Evolutionary conservation across 2,888 invertebrate genomes (phyloP).

Genomic region (Sinodicranocentrus sp.): DNA sequence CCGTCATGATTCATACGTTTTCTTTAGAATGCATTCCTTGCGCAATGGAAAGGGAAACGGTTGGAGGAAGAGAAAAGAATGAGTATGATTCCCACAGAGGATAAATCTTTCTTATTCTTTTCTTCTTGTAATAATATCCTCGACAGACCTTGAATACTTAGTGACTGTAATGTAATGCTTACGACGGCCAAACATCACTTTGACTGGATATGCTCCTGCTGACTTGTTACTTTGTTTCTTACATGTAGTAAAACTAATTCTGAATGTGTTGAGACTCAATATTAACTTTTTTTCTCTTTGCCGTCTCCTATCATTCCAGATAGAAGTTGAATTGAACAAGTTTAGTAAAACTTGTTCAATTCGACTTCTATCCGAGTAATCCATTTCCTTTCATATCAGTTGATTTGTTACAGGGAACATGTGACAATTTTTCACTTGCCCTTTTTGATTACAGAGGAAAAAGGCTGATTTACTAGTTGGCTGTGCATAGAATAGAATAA

Average conservation of each 20-base stretch:
- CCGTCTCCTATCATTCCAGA: no score
- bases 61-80: background rate
- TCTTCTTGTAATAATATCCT: slow-evolving; percentile 7
- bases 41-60: background rate
- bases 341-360: no score
- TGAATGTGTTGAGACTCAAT: no score
- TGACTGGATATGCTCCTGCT: no score
- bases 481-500: slow-evolving; percentile 38
- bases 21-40: background rate
- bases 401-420: slow-evolving; percentile 60
- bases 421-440: slow-evolving; percentile 68
- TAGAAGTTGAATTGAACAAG: no score
- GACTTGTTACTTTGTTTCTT: no score
- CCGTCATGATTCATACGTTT: slow-evolving; percentile 54
- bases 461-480: slow-evolving; percentile 64
- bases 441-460: slow-evolving; percentile 58
- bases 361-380: slow-evolving; percentile 8
- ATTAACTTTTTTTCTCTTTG: no score
- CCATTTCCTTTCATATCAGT: slow-evolving; percentile 44
- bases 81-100: slow-evolving; percentile 16
- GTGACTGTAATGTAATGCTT: slow-evolving; percentile 11
- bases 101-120: slow-evolving; percentile 36
- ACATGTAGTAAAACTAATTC: no score
- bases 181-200: no score
- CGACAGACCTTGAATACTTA: slow-evolving; percentile 47